Base-by-base conservation (phyloP, 2,113 vertebrate species). In the Pterocles gutturalis region DNA sequence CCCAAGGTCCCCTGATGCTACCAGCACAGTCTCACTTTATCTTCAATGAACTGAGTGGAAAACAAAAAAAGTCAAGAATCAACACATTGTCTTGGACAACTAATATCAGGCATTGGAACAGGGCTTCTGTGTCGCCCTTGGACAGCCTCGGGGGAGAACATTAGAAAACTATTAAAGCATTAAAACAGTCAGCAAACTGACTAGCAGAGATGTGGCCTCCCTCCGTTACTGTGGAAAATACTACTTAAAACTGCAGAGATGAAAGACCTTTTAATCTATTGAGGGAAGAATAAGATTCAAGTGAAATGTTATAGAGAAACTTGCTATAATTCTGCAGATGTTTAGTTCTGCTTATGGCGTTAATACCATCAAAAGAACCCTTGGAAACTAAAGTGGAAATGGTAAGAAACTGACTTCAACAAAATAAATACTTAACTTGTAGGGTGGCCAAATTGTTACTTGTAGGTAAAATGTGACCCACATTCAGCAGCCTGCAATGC, bases 361-460 rank as follows among this genome's bases (percentile, higher is more conserved):
- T 97, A 97, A 97, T 94, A 96, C 94, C 95, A 97, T 96, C 96
- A 97, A 96, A 97, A 96, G 95, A 91, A 72, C 43, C 17, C 33
- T 92, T 2, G 6, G 76, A 96, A 96, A 93, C 81, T 87, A 19
- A 87, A 87, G 69, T 85, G 36, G 60, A 95, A 87, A 87, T 81
- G 15, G 69, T 62, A 83, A 90, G 58, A 97, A 96, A 92, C 20
- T 22, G 33, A 83, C 54, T 90, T 87, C 58, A 94, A 66, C 51
- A 94, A 96, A 96, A 93, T 93, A 96, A 95, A 94, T 94, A 90
- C 90, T 95, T 94, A 88, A 95, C 67, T 54, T 90, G 48, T 81
- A 87, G 64, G 60, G 26, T 81, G 64, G 64, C 12, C 55, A 90
- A 96, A 96, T 86, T 94, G 66, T 81, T 54, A 93, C 84, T 93